phyloP scores from a whole-genome alignment of 1,140 invertebrate species.

The Aphelenchoides avenae region DNA sequence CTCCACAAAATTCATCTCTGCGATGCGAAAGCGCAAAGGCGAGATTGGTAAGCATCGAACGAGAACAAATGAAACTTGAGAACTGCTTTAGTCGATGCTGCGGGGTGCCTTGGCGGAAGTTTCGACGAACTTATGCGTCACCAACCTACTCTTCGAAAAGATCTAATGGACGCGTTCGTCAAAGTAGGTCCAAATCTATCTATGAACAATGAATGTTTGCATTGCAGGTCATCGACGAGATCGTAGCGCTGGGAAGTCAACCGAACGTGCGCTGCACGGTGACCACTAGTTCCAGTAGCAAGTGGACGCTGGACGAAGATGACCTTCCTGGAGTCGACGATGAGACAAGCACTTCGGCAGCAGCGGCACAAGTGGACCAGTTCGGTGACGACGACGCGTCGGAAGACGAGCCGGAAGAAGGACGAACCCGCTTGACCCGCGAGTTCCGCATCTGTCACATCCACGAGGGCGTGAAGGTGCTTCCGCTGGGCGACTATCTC shows the following conservation, averaged over 20 bases:
- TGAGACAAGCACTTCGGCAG: background rate
- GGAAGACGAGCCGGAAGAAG: too few species aligned
- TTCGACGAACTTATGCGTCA: constrained; percentile 90
- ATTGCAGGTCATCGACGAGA: constrained; percentile 24
- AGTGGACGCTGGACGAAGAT: constrained; percentile 8
- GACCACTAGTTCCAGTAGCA: background rate
- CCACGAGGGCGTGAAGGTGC: constrained; percentile 10
- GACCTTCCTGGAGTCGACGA: constrained; percentile 11
- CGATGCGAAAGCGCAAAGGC: constrained; percentile 42
- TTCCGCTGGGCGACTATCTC: constrained; percentile 39
- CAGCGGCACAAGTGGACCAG: too few species aligned
- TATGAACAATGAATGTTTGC: background rate
- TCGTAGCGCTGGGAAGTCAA: constrained; percentile 24
- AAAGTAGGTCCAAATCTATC: constrained; percentile 16
- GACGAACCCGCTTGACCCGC: background rate
- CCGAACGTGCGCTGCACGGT: background rate
- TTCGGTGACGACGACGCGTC: too few species aligned
- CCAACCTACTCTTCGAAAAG: constrained; percentile 71
- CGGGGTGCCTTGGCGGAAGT: constrained; percentile 79
- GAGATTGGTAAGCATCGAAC: constrained; percentile 29
- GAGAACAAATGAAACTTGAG: background rate
- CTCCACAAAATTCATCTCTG: constrained; percentile 45
- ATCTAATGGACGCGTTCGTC: constrained; percentile 38
- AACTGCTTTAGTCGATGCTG: constrained; percentile 68
- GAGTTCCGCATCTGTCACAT: constrained; percentile 16